These are phyloP conservation scores for Dasypogon diadema DNA, from an alignment of 2,888 invertebrate genomes.

Conservation along the genomic window DNA sequence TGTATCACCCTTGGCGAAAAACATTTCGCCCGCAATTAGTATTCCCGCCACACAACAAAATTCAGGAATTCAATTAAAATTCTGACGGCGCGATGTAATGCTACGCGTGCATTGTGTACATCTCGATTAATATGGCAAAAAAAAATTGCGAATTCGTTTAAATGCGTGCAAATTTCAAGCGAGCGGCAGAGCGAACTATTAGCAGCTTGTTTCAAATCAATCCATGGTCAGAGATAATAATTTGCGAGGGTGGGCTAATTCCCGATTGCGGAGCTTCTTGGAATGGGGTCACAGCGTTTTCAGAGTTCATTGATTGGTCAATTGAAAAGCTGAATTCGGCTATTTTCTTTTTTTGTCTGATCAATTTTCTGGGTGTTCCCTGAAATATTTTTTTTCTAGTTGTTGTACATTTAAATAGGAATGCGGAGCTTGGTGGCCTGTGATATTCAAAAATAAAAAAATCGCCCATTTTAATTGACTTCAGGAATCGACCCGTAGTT, in stretches of 20 bases:
- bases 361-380: too few species aligned
- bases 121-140: conserved; percentile 31
- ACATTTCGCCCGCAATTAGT: conserved; percentile 4
- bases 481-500: too few species aligned
- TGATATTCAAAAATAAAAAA: too few species aligned
- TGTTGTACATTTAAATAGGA: too few species aligned
- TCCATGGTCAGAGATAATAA: conserved; percentile 15
- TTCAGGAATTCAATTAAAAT: conserved; percentile 35
- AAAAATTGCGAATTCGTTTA: conserved; percentile 34
- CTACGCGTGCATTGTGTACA: conserved; percentile 46
- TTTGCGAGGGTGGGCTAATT: conserved; percentile 3
- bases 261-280: neutral
- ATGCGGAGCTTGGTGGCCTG: too few species aligned
- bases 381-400: too few species aligned
- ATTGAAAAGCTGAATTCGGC: neutral
- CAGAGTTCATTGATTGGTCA: neutral
- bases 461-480: too few species aligned
- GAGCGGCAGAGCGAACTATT: conserved; percentile 21
- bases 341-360: neutral
- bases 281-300: neutral
- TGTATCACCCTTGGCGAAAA: conserved; percentile 22
- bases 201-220: conserved; percentile 24
- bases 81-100: conserved; percentile 5
- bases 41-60: conserved; percentile 4
- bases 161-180: conserved; percentile 40